A percentile compares a stretch with the other conserved stretches of the same genome.
These are phyloP conservation scores for Zhengitettix transpicula DNA, from an alignment of 2,888 invertebrate genomes.

Conservation along the genomic window DNA sequence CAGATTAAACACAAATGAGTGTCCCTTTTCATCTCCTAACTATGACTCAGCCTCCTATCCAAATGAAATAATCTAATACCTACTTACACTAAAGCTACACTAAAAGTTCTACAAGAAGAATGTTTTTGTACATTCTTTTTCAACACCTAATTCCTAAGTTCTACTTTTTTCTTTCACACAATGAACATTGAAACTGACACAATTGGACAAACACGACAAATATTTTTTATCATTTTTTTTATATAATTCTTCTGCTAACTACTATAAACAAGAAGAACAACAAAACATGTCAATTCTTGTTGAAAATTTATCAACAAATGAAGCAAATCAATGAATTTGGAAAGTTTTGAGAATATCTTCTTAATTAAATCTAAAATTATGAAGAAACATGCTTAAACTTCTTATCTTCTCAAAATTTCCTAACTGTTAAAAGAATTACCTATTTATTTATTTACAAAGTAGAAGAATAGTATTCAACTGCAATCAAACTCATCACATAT, in stretches of 20 bases:
- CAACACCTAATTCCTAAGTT: slow-evolving; percentile 1
- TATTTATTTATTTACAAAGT: background rate
- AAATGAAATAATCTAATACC: slow-evolving; percentile 5
- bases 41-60: slow-evolving; percentile 13
- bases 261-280: background rate
- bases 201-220: slow-evolving; percentile 9
- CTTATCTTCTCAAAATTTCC: background rate
- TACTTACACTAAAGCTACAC: slow-evolving; percentile 3
- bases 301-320: too few species aligned
- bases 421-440: background rate
- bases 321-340: too few species aligned
- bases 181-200: slow-evolving; percentile 10
- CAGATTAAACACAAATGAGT: background rate
- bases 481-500: background rate
- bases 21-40: background rate
- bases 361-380: background rate
- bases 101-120: slow-evolving; percentile 2
- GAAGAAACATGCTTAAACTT: background rate
- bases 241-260: slow-evolving; percentile 2
- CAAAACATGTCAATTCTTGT: background rate
- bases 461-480: background rate
- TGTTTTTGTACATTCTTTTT: background rate
- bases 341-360: background rate
- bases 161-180: slow-evolving; percentile 9
- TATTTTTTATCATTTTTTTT: background rate